A percentile compares a stretch with the other conserved stretches of the same genome.
Conservation (phyloP, 37 sponge, comb jelly and placozoan genomes). For the Chondrilla cf. caribensis region DNA sequence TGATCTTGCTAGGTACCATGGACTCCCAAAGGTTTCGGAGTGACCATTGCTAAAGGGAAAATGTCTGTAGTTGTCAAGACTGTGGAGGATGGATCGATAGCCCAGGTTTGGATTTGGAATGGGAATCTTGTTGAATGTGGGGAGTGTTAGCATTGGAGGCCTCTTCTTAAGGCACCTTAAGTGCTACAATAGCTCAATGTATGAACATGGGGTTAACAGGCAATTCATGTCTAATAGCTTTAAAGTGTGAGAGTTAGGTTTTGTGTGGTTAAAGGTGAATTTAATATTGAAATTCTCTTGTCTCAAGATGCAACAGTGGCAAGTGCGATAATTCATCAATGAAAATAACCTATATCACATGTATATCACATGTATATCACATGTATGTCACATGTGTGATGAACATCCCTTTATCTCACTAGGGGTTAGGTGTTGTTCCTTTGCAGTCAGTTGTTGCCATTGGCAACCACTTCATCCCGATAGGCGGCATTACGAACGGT, state of each 20-base stretch:
- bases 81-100: not conserved
- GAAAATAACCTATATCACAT: too few relatives aligned
- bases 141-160: not conserved
- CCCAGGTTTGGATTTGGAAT: not conserved
- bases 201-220: too few relatives aligned
- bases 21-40: not conserved
- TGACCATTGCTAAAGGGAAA: not conserved
- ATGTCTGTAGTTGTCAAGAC: not conserved
- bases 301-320: too few relatives aligned
- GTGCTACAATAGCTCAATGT: too few relatives aligned
- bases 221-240: too few relatives aligned
- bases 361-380: too few relatives aligned
- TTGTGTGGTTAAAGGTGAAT: too few relatives aligned
- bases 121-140: not conserved
- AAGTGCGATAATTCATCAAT: too few relatives aligned
- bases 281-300: too few relatives aligned
- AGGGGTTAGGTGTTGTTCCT: not conserved
- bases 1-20: not conserved
- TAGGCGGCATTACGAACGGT: not conserved
- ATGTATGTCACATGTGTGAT: too few relatives aligned
- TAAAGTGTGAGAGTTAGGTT: too few relatives aligned
- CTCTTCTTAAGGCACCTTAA: too few relatives aligned
- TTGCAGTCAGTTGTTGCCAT: slow-evolving; percentile 7
- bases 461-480: slow-evolving; percentile 3
- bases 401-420: not conserved